Evolutionary conservation across 92 coral and sea anemone species (phyloP).

Genomic region (Siderastrea siderea): DNA sequence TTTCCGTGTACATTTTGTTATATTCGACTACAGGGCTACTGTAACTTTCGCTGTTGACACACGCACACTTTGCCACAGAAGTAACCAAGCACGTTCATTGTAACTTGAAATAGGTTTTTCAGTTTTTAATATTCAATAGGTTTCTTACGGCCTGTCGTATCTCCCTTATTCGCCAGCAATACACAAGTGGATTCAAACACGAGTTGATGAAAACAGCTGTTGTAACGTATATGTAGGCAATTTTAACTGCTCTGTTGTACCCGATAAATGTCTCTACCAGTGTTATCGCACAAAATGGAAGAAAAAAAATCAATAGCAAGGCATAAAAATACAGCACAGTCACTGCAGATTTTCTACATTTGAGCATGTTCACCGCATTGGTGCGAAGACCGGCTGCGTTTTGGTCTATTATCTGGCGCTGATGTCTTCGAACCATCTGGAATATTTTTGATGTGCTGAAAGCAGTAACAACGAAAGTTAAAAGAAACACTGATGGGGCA

Average conservation of each 20-base stretch:
- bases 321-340: slow-evolving; percentile 43
- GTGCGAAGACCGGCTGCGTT: neutral
- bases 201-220: slow-evolving; percentile 54
- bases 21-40: too few species aligned
- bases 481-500: neutral
- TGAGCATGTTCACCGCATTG: neutral
- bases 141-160: neutral
- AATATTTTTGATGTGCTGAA: slow-evolving; percentile 19
- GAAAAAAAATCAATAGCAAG: slow-evolving; percentile 30
- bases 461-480: slow-evolving; percentile 10
- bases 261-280: slow-evolving; percentile 1
- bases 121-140: too few species aligned
- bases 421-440: slow-evolving; percentile 36
- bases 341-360: slow-evolving; percentile 25
- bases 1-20: too few species aligned
- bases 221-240: slow-evolving; percentile 43
- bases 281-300: slow-evolving; percentile 25
- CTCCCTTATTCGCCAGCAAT: slow-evolving; percentile 34
- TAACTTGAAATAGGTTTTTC: too few species aligned
- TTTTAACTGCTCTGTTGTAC: slow-evolving; percentile 7
- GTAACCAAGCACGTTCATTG: too few species aligned
- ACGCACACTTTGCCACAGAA: neutral
- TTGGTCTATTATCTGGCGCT: neutral
- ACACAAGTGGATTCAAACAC: slow-evolving; percentile 22
- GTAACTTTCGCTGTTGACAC: too few species aligned